Conservation (phyloP, 1,140 invertebrate species). For the Neodiprion lecontei region DNA sequence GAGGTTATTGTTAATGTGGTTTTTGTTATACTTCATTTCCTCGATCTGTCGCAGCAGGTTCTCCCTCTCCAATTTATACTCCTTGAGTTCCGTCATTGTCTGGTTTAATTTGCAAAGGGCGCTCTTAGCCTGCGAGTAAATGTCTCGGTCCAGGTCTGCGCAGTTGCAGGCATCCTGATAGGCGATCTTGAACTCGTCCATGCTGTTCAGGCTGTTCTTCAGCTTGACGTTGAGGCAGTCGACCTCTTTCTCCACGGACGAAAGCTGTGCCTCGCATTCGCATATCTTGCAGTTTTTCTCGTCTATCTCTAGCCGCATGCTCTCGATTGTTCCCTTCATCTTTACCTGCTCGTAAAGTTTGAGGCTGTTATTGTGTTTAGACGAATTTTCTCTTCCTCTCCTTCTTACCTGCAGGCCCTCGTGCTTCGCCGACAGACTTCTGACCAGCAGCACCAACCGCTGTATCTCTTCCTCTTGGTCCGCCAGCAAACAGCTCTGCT, state of each 20-base stretch:
- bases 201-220: slow-evolving; percentile 30
- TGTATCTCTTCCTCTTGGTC: slow-evolving; percentile 38
- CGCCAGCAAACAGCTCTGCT: slow-evolving; percentile 28
- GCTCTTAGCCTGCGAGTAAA: background rate
- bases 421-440: slow-evolving; percentile 23
- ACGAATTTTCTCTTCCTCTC: background rate
- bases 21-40: background rate
- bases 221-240: slow-evolving; percentile 32
- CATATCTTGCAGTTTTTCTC: slow-evolving; percentile 33
- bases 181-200: slow-evolving; percentile 9
- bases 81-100: slow-evolving; percentile 6
- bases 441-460: slow-evolving; percentile 27
- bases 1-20: background rate
- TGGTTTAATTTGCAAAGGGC: background rate
- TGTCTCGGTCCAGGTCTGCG: background rate
- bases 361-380: background rate
- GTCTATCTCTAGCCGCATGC: slow-evolving; percentile 29
- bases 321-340: slow-evolving; percentile 24
- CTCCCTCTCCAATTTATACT: background rate
- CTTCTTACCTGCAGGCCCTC: slow-evolving; percentile 25
- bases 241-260: slow-evolving; percentile 31
- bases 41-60: background rate
- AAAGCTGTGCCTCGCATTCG: slow-evolving; percentile 31
- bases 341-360: slow-evolving; percentile 24
- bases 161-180: slow-evolving; percentile 7